Base-by-base conservation (phyloP, 2,888 invertebrate genomes). In the Smittia sp. region DNA sequence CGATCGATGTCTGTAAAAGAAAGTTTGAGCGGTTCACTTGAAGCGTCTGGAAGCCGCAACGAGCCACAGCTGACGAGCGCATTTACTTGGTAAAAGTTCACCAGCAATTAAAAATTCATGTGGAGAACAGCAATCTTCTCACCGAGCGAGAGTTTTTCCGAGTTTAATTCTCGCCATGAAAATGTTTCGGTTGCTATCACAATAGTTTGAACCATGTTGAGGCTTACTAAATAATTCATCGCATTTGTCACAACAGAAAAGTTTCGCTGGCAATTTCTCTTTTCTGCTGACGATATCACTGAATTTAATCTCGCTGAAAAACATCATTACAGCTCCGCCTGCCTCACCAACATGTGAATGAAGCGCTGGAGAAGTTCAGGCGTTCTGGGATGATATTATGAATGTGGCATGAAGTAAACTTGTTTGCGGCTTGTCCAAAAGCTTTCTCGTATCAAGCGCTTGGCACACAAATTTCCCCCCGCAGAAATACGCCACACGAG, bases 101-200 rank as follows among this genome's bases (percentile, higher is more conserved):
- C 15, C 25, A 63, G 25, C 27, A 63, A 63, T 63, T 63, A 63
- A 63, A 63, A 25, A 63, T 63, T 63, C 63, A 63, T 63, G 63
- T 27, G 63, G 63, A 2, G 27, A 58, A n/a, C 7, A 63, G 27
- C 63, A 63, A 58, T 7, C 18, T 58, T 52, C 4, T 38, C 38
- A 38, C n/a, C 38, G 38, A 38, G 38, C 7, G 38, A 38, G 11
- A 38, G 11, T 38, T 38, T 11, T 46, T 11, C 15, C 46, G n/a
- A 15, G 2, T 46, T 15, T 46, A 46, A 13, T 32, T 32, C 9
- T n/a, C 13, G 46, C 46, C 46, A 46, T 46, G 46, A 46, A 15
- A 46, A 46, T 46, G 46, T 15, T 15, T 15, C 9, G 32, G 32
- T 32, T 46, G 11, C 46, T 15, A 2, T 15, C 13, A 11, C 46